These are phyloP conservation scores for Fulmarus glacialis DNA, from an alignment of 2,113 vertebrate genomes.

Conservation along the genomic window DNA sequence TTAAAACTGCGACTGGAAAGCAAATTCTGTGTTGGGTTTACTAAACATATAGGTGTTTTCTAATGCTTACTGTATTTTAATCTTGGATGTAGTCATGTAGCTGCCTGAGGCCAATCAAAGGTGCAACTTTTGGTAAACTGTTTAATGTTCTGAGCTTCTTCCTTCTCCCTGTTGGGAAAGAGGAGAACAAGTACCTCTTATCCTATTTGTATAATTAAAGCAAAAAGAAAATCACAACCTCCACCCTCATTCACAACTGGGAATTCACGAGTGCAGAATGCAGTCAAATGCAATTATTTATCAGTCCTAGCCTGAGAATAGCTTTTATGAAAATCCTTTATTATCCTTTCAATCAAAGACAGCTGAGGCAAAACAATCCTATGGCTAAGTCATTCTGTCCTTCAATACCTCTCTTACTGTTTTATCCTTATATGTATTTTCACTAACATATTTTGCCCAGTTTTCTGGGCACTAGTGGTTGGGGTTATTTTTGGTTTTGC, in stretches of 20 bases:
- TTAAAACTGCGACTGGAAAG: not conserved
- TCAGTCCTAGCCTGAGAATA: not conserved
- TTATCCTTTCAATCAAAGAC: not conserved
- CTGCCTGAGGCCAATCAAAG: not conserved
- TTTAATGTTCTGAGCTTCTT: not conserved
- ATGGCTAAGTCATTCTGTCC: not conserved
- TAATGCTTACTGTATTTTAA: not conserved
- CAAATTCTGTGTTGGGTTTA: not conserved
- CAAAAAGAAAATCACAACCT: not conserved
- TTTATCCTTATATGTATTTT: not conserved
- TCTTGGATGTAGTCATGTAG: not conserved
- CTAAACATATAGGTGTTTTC: not conserved
- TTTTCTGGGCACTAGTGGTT: not conserved
- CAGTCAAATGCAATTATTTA: slow-evolving; percentile 1
- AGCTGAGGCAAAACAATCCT: not conserved
- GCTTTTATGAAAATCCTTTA: not conserved
- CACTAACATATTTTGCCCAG: not conserved
- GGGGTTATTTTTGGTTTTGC: not conserved
- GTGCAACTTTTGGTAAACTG: not conserved
- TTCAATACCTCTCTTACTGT: not conserved
- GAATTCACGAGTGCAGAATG: not conserved
- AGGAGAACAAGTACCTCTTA: not conserved
- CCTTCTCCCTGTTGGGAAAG: not conserved
- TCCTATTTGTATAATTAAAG: slow-evolving; percentile 44
- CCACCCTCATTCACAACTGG: not conserved